Evolutionary conservation across 2,113 vertebrate species (phyloP), one percentile per base, ranked within the genome.

Genomic region (Cynopterus brachyotis): DNA sequence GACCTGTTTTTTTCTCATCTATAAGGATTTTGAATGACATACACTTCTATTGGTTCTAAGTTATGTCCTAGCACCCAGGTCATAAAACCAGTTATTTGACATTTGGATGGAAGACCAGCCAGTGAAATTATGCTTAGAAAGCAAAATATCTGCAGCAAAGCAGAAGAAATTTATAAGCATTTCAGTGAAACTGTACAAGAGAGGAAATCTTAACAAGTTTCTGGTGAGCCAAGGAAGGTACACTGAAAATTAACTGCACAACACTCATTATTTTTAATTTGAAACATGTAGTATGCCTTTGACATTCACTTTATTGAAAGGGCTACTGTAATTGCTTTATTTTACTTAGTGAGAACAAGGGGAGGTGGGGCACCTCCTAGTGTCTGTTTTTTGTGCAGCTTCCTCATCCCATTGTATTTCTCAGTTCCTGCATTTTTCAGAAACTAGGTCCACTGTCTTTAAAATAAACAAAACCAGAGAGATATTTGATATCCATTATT

Each of bases 61-160:
- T 89, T 95, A 69, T 79, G 13, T 62, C 55, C 50, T 86, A 79
- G 42, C 13, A 59, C 45, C 17, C 32, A 89, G 72, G 55, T 62
- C 40, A 37, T 94, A 96, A 93, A 97, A 92, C 55, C 15, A 59
- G 50, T 59, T 42, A 62, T 62, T 60, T 97, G 86, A 60, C 78
- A 80, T 85, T 59, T 94, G 64, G 69, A 75, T 88, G 35, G 59
- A 69, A 79, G 78, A 45, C 60, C 57, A 53, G 45, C 28, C 70
- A n/a, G 69, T n/a, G 59, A 66, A 89, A 92, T 83, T 55, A 64
- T 92, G 73, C 95, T 96, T 47, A 78, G 75, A 66, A 88, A 94
- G 93, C 80, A 92, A 81, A 88, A 76, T 75, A n/a, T 30, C 69
- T 82, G 35, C 22, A 57, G 88, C 19, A 47, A 66, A 47, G 45